phyloP scores from a whole-genome alignment of 2,797 vertebrate species.

The Atherinosoma microstoma region DNA sequence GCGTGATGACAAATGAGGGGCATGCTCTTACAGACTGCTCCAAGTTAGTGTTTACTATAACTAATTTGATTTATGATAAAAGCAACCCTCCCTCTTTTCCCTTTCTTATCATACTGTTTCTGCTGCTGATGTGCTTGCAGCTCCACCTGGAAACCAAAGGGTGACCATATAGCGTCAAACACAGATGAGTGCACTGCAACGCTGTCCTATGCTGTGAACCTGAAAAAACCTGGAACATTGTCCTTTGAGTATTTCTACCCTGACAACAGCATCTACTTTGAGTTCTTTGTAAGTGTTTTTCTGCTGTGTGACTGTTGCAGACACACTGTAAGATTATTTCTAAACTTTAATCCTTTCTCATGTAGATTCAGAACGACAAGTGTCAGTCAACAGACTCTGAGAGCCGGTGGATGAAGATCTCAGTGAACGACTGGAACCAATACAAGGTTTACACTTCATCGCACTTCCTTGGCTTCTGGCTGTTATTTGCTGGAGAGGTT shows the following conservation, averaged over 20 bases:
- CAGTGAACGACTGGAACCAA: conserved; percentile 88
- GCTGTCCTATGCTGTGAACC: conserved; percentile 91
- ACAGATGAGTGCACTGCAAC: conserved; percentile 94
- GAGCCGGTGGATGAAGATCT: conserved; percentile 89
- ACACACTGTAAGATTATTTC: background rate
- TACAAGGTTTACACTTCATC: conserved; percentile 82
- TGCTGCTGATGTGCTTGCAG: conserved; percentile 71
- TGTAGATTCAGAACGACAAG: conserved; percentile 95
- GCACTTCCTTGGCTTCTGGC: background rate
- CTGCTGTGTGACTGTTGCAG: background rate
- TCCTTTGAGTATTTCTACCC: conserved; percentile 94
- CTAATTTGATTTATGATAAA: background rate
- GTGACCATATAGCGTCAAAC: conserved; percentile 92
- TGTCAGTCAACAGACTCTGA: conserved; percentile 90
- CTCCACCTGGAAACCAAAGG: conserved; percentile 91
- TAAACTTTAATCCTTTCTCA: background rate
- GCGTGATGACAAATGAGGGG: conserved; percentile 72
- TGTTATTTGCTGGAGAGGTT: background rate
- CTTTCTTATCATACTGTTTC: background rate
- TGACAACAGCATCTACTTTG: conserved; percentile 92
- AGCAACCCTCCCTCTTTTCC: background rate
- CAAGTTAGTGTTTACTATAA: conserved; percentile 79
- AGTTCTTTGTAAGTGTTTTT: conserved; percentile 91
- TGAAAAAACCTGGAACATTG: conserved; percentile 91
- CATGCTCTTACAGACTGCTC: conserved; percentile 85